Conservation (phyloP, 2,113 vertebrate species). For the Balaeniceps rex region DNA sequence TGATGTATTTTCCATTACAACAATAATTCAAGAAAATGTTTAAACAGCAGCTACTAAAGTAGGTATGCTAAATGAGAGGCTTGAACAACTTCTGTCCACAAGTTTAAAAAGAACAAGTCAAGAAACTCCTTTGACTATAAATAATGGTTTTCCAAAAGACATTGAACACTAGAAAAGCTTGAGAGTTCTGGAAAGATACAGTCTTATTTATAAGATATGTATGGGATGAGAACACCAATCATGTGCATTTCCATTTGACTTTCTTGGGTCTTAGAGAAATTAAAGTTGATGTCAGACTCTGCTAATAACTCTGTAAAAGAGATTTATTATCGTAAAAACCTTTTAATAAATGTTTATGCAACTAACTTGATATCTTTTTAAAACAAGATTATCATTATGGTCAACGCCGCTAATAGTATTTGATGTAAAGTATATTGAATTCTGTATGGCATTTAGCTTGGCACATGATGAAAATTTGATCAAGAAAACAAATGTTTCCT, state of each 20-base stretch:
- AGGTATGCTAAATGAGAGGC: slow-evolving; percentile 8
- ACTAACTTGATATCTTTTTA: not conserved
- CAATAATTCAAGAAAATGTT: slow-evolving; percentile 31
- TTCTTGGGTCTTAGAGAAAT: not conserved
- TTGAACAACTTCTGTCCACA: slow-evolving; percentile 18
- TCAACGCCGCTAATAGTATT: not conserved
- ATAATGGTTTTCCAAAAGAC: not conserved
- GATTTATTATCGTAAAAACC: not conserved
- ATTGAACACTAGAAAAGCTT: not conserved
- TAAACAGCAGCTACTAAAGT: not conserved
- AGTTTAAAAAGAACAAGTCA: not conserved
- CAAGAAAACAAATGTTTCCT: not conserved
- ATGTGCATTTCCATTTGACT: not conserved
- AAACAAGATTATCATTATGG: not conserved
- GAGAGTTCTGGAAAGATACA: not conserved
- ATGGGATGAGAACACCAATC: not conserved
- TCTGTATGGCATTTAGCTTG: not conserved
- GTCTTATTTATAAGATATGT: not conserved
- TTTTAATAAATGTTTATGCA: not conserved
- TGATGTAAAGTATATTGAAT: not conserved
- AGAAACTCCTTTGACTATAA: not conserved
- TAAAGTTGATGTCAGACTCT: not conserved
- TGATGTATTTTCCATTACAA: slow-evolving; percentile 39
- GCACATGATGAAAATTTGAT: not conserved
- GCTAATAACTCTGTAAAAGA: not conserved